These are phyloP conservation scores for Poecile montanus DNA, from an alignment of 2,797 vertebrate genomes.

Conservation along the genomic window DNA sequence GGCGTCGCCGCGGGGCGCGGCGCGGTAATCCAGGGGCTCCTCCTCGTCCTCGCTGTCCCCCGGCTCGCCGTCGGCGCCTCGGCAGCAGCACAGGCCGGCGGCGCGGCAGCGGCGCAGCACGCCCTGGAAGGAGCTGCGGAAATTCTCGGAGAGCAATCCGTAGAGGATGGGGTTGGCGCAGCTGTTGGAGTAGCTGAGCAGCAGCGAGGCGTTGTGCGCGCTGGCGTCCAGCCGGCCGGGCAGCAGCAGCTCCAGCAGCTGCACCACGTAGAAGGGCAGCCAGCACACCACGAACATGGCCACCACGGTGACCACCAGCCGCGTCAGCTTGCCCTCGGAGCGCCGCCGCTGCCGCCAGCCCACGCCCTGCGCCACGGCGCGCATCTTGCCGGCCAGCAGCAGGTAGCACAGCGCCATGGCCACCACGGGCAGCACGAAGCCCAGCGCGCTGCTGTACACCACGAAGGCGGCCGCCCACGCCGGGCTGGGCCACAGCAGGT, in stretches of 20 bases:
- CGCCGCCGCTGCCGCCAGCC: constrained; percentile 90
- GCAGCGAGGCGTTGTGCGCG: constrained; percentile 86
- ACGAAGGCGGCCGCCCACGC: constrained; percentile 88
- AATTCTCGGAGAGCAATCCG: constrained; percentile 88
- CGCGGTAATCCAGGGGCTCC: constrained; percentile 88
- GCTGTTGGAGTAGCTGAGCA: constrained; percentile 89
- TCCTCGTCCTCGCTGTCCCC: constrained; percentile 70
- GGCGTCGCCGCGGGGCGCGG: constrained; percentile 64
- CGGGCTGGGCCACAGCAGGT: constrained; percentile 87
- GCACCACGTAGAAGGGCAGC: constrained; percentile 91
- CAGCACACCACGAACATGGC: constrained; percentile 91
- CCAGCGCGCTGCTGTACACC: constrained; percentile 87
- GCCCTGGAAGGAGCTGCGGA: constrained; percentile 87
- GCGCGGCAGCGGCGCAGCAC: constrained; percentile 85
- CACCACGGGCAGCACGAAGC: constrained; percentile 87
- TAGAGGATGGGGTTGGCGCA: constrained; percentile 91
- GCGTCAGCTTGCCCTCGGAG: constrained; percentile 88
- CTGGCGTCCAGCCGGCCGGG: constrained; percentile 79
- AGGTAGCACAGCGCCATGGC: constrained; percentile 90
- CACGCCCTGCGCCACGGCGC: constrained; percentile 85
- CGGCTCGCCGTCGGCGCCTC: fast-evolving
- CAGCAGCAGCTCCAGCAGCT: constrained; percentile 85
- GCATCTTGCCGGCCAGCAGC: constrained; percentile 88
- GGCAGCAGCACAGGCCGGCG: constrained; percentile 61
- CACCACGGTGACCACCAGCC: constrained; percentile 74